A percentile compares a stretch with the other conserved stretches of the same genome.
Evolutionary conservation across 2,113 vertebrate species (phyloP).

Genomic region (Numenius arquata): DNA sequence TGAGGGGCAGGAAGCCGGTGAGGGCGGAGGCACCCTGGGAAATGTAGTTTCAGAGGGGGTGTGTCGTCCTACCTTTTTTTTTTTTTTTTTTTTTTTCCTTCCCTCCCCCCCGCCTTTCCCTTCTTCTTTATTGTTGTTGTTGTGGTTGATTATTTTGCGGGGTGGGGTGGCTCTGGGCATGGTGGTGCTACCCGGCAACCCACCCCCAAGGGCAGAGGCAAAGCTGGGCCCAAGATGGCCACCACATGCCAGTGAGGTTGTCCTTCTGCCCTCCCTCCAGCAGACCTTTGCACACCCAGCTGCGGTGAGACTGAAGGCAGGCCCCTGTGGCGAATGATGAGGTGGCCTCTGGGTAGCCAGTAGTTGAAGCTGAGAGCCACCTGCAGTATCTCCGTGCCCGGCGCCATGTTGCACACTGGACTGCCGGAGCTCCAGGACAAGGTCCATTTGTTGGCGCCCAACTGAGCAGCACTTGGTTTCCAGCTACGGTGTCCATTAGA

Average conservation of each 20-base stretch:
- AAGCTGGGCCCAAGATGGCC: neutral
- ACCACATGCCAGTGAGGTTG: rapidly evolving
- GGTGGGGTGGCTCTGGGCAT: no score
- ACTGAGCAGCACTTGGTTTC: neutral
- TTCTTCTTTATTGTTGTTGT: neutral
- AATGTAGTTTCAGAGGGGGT: constrained; percentile 45
- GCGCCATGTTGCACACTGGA: rapidly evolving
- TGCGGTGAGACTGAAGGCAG: neutral
- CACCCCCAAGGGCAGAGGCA: no score
- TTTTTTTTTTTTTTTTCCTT: no score
- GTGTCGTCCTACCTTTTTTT: no score
- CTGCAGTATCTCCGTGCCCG: rapidly evolving
- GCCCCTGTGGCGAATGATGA: rapidly evolving
- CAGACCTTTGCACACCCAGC: no score
- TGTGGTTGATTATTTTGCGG: no score
- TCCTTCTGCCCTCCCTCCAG: neutral
- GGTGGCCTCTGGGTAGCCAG: no score
- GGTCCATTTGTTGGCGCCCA: rapidly evolving
- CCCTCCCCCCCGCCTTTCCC: no score
- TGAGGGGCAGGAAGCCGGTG: constrained; percentile 57
- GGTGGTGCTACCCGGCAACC: no score
- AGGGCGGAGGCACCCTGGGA: constrained; percentile 3
- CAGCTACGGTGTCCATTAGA: neutral
- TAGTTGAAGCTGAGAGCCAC: neutral
- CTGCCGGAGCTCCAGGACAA: neutral